Evolutionary conservation across 2,888 invertebrate genomes (phyloP).

Genomic region (Rhagonycha lutea): DNA sequence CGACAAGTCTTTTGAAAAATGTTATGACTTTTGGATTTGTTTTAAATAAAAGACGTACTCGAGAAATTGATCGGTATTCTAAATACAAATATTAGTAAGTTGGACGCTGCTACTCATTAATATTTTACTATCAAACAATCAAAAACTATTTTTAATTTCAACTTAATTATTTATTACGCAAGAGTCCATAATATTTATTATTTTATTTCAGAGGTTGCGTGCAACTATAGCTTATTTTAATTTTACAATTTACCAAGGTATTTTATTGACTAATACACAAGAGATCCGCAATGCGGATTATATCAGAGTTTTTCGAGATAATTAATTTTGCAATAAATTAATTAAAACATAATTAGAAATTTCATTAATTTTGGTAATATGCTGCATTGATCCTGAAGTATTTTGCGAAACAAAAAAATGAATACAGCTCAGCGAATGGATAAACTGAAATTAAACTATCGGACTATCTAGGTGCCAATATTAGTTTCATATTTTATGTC

Average conservation of each 20-base stretch:
- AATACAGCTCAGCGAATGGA: no score
- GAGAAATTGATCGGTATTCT: not conserved
- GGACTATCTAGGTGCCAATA: no score
- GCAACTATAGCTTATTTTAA: not conserved
- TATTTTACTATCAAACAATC: not conserved
- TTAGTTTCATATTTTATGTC: not conserved
- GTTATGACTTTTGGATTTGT: no score
- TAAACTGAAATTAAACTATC: no score
- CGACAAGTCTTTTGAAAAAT: no score
- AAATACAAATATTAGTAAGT: not conserved
- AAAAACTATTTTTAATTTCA: not conserved
- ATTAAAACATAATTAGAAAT: not conserved
- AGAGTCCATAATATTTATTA: not conserved
- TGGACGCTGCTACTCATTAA: not conserved
- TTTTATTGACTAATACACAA: not conserved
- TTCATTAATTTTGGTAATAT: not conserved
- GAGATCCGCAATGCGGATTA: not conserved
- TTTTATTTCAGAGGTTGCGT: not conserved
- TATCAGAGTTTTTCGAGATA: not conserved
- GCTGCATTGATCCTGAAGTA: not conserved
- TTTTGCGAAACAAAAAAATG: not conserved
- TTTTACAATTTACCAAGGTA: not conserved
- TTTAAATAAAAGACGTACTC: no score
- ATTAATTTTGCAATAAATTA: not conserved
- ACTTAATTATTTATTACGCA: not conserved